Conservation (phyloP, 1,140 invertebrate genomes). For the Leptinotarsa undecemlineata region DNA sequence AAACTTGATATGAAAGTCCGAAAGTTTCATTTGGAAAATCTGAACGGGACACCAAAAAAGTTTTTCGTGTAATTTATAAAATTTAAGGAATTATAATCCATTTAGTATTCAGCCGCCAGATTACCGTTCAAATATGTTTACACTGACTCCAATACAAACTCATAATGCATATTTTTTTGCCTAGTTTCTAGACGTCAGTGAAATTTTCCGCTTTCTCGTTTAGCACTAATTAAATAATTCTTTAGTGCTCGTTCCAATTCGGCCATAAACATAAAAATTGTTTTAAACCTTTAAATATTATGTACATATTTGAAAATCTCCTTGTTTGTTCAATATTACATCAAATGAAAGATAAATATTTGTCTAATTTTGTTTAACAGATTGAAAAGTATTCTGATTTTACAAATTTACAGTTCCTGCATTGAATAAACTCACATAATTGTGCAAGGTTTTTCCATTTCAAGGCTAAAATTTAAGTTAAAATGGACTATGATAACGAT, state of each 20-base stretch:
- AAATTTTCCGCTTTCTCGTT: neutral
- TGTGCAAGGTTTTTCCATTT: neutral
- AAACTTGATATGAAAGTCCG: too few relatives aligned
- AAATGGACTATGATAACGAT: too few relatives aligned
- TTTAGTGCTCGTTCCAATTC: neutral
- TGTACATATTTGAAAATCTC: neutral
- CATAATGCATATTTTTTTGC: too few relatives aligned
- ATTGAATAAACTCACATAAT: neutral
- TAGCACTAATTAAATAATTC: neutral
- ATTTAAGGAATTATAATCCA: too few relatives aligned
- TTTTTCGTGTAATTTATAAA: too few relatives aligned
- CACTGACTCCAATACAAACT: too few relatives aligned
- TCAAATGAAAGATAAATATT: conserved; percentile 6
- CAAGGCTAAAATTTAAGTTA: too few relatives aligned
- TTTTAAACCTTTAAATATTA: conserved; percentile 1
- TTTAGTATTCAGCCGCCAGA: too few relatives aligned
- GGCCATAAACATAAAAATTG: neutral
- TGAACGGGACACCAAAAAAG: too few relatives aligned
- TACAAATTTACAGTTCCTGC: neutral
- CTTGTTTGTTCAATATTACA: conserved; percentile 1
- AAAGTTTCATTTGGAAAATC: too few relatives aligned
- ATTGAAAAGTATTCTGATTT: conserved; percentile 2
- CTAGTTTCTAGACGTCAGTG: neutral
- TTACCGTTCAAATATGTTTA: too few relatives aligned
- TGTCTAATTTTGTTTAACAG: neutral